Base-by-base conservation (phyloP, 2,888 invertebrate genomes). In the Clostera curtula region DNA sequence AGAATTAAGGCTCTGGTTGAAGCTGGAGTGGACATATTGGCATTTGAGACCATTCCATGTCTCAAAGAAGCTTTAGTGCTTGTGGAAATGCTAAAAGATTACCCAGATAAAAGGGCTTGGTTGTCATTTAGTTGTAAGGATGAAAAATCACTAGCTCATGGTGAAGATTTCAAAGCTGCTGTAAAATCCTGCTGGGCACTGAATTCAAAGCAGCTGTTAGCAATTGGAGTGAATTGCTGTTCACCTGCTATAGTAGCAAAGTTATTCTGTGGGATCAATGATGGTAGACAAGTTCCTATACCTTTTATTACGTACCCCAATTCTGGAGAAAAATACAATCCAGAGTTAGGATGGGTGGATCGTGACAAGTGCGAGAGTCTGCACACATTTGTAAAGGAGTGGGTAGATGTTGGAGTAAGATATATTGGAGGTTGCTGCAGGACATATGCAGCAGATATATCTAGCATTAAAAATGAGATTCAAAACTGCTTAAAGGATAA, bases 401-500 rank as follows among this genome's bases (percentile, higher is more conserved):
- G 96, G 96, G 61, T 93, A 12, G 85, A 90, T 31, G 58, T 90
- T 5, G 96, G 96, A 1, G 93, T 93, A 1, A 86, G 84, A 32
- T 93, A 90, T 59, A 85, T 97, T 24, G 97, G 97, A 8, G 96
- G 97, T 1, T 98, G 97, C 58, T 98, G 97, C 70, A 85, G 95
- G 44, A 93, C 95, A 0, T 89, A 89, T 42, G 90, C 92, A 0
- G 82, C 88, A 3, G 95, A 96, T 59, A 89, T 97, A 25, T 74
- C 79, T 11, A 83, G 85, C 25, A 92, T 95, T 33, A 44, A 49
- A 12, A 39, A 35, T 10, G 43, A 66, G 46, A 66, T 69, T 2
- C 28, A 56, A 23, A 40, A 34, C 12, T 74, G 71, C 69, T 26
- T 49, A 26, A 34, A 50, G 0, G 37, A 33, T 23, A 51, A 50